Evolutionary conservation across 2,888 invertebrate species (phyloP), one percentile per base, ranked within the genome.

Genomic region (Mactromeris polynyma): DNA sequence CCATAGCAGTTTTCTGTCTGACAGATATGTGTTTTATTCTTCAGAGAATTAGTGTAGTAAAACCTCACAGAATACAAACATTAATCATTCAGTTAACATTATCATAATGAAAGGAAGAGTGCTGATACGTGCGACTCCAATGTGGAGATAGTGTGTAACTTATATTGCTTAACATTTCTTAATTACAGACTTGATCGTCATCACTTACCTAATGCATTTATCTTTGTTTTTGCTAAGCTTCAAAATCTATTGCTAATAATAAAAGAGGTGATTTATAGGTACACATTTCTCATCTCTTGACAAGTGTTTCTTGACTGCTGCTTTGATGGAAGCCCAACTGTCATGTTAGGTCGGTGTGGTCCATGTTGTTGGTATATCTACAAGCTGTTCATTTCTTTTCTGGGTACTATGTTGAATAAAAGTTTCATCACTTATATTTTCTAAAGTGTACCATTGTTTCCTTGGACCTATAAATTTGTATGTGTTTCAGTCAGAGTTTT

Each of bases 71-170:
- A 77, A 77, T 26, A 64, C 21, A 7, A 26, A 9, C 84, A 84
- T 87, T 84, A 36, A 83, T 80, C 79, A 77, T 83, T 26, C 51
- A 4, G 80, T 80, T 83, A 83, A 77, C 42, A 51, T 79, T 83
- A 84, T 83, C 84, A 84, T 80, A 80, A 81, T 86, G 79, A 77
- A 82, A 78, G 82, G 46, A 78, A 88, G 31, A 83, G 83, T 84
- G 46, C 33, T 51, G 84, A 84, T 84, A 84, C 38, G 0, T 26
- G 26, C 36, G 84, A 84, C 84, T 84, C 84, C 84, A 84, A 38
- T 26, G n/a, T 51, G 26, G 77, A 77, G 84, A 84, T 84, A 78
- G 26, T 14, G 31, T 26, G 82, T 69, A 82, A 82, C 42, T 40
- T 64, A 82, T 82, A 82, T 69, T 82, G 64, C 19, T 82, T 82